Base-by-base conservation (phyloP, 2,113 vertebrate species). In the Peromyscus californicus region DNA sequence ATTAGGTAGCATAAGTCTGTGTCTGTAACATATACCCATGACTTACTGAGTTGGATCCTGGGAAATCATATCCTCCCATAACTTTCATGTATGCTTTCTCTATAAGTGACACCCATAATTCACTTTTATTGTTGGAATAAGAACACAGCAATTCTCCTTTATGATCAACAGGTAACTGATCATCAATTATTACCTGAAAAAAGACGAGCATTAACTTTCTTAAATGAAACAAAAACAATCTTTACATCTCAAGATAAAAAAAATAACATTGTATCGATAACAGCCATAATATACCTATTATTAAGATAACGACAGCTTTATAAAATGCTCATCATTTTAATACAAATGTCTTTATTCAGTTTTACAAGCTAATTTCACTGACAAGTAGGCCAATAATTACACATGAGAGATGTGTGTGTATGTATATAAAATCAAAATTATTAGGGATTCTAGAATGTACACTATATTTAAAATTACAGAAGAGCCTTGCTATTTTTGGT, bases 81-180 rank as follows among this genome's bases (percentile, higher is more conserved):
- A 99, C 99, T 96, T 99, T 99, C 99, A 99, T 99, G 98, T 99
- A 99, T n/a, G 99, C 99, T 94, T 99, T 99, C 98, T 99, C 99
- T 96, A 99, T 99, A 87, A 99, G 99, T 0, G 99, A 99, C 16
- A 99, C 99, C 99, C 99, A 99, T 57, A 99, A 97, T 98, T 99
- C 99, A 95, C 99, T 99, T 98, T 99, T 99, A 97, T 99, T 99
- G 98, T 99, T 99, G 92, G 99, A 99, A 59, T 99, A 99, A 72
- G 99, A 99, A 95, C 99, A 99, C 39, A 99, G 99, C 97, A 99
- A 98, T 97, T 99, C 99, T 76, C 99, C 99, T 16, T 98, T 99
- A n/a, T 98, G 99, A 97, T 99, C 99, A 98, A 99, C 99, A 4
- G 99, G 99, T 95, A 99, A 98, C 72, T 99, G 99, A 98, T 99